Percentiles rank a stretch among this genome's conserved stretches.
phyloP scores from a whole-genome alignment of 2,888 invertebrate genomes.

The Tortrix viridana region DNA sequence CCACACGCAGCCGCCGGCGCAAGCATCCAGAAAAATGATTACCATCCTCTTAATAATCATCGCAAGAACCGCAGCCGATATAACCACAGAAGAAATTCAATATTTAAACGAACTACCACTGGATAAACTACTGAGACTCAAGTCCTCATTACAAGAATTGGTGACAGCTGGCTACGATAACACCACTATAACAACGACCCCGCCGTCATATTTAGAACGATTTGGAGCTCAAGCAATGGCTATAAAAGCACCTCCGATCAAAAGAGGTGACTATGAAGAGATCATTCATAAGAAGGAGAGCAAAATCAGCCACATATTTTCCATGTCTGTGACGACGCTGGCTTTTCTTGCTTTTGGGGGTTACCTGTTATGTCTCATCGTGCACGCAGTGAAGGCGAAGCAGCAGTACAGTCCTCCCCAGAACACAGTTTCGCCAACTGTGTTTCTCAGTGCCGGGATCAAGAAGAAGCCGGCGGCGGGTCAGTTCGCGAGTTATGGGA shows the following conservation, averaged over 20 bases:
- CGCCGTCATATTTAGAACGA: conserved; percentile 56
- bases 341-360: conserved; percentile 94
- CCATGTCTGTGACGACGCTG: conserved; percentile 90
- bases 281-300: conserved; percentile 77
- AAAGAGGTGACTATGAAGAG: conserved; percentile 78
- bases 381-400: conserved; percentile 89
- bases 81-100: conserved; percentile 67
- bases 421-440: conserved; percentile 59
- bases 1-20: conserved; percentile 48
- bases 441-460: conserved; percentile 69
- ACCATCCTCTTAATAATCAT: conserved; percentile 47
- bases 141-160: conserved; percentile 70
- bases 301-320: conserved; percentile 90
- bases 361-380: conserved; percentile 90
- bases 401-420: conserved; percentile 63
- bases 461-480: conserved; percentile 75
- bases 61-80: conserved; percentile 49
- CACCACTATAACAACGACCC: conserved; percentile 47
- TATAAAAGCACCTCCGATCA: conserved; percentile 63
- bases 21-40: conserved; percentile 57
- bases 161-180: conserved; percentile 59
- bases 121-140: conserved; percentile 87
- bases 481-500: conserved; percentile 70
- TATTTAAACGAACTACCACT: conserved; percentile 88
- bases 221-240: conserved; percentile 77